Evolutionary conservation across 1,140 invertebrate species (phyloP), one percentile per base, ranked within the genome.

Genomic region (Bombus confusus): DNA sequence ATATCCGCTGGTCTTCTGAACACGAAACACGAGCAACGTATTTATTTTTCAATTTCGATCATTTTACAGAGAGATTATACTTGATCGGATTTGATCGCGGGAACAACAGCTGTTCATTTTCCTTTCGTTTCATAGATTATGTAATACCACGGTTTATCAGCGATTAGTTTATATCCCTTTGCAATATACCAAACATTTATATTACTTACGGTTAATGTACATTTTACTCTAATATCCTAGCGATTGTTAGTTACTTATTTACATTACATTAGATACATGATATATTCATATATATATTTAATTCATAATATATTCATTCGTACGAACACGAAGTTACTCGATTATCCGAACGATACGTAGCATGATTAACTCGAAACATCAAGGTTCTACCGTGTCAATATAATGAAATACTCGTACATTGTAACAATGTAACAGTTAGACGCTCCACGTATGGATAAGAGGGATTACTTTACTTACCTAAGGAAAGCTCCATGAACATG

Each of bases 401-500:
- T 62, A 4, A 12, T 62, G 59, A 12, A 62, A 62, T 12, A 28
- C 59, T n/a, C 0, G 59, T 68, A 34, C 34, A 25, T 34, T 18
- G 18, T 68, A 68, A 34, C 18, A 4, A 72, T 8, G 12, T 31
- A 6, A 43, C 15, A 0, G 3, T 12, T 1, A 18, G 41, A 41
- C 25, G 28, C 13, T 25, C 10, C 1, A 0, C 1, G 13, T 15
- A 39, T 37, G 15, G 12, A 57, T 10, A 4, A 77, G 43, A 64
- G 6, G 4, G 18, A 52, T 43, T 68, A 37, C 22, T 83, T 25
- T 25, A 12, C 85, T 92, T 87, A 95, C 94, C 97, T 86, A 97
- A 96, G 1, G 97, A 97, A 18, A 97, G 93, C 91, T 98, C 98
- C 97, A 98, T 98, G 91, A 98, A 98, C 96, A 98, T 98, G 1